Evolutionary conservation across 2,888 invertebrate species (phyloP).

Genomic region (Dryomyza anilis): DNA sequence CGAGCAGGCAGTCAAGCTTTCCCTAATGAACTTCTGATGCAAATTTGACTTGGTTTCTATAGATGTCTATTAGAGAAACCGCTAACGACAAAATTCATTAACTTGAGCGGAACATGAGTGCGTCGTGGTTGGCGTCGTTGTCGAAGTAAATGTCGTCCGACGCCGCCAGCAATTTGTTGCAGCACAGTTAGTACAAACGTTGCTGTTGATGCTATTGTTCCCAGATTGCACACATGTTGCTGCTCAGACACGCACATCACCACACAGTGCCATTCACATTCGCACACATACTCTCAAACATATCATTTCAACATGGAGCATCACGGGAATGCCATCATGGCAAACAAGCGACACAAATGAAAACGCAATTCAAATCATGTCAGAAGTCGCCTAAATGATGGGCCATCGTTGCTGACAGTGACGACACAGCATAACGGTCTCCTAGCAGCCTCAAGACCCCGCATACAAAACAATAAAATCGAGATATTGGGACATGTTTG

Average conservation of each 20-base stretch:
- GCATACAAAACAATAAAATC: no score
- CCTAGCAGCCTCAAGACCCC: no score
- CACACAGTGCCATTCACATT: conserved; percentile 26
- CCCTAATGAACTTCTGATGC: conserved; percentile 51
- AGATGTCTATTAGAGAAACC: conserved; percentile 9
- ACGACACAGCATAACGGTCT: conserved; percentile 38
- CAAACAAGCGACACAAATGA: conserved; percentile 2
- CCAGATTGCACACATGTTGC: conserved; percentile 26
- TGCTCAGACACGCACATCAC: conserved; percentile 39
- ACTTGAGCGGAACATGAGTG: conserved; percentile 23
- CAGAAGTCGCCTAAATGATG: conserved; percentile 20
- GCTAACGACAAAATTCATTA: conserved; percentile 31
- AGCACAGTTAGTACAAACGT: no score
- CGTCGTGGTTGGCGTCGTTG: no score
- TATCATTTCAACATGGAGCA: conserved; percentile 7
- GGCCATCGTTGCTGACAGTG: background rate
- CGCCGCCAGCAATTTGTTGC: conserved; percentile 26
- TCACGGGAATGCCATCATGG: conserved; percentile 5
- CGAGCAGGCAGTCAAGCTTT: conserved; percentile 21
- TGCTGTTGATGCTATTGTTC: background rate
- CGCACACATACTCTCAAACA: background rate
- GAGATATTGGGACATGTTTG: no score
- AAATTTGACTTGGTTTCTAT: conserved; percentile 36
- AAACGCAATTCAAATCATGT: conserved; percentile 28
- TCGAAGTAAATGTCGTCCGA: no score